Percentiles rank a stretch among this genome's conserved stretches.
phyloP scores from a whole-genome alignment of 2,888 invertebrate species.

The Callyntrura sp. region DNA sequence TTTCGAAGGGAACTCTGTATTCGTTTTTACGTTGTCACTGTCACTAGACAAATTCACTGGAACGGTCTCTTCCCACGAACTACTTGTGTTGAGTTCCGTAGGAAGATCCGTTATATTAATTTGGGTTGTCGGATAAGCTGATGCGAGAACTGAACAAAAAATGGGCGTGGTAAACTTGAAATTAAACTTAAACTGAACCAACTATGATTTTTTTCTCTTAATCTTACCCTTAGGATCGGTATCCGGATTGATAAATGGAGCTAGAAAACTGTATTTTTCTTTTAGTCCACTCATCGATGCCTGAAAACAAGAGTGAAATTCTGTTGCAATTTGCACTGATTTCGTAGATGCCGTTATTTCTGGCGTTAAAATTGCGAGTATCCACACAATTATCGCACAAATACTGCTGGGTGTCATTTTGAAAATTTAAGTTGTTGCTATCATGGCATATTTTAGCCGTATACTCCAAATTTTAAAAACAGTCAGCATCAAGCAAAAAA shows the following conservation, averaged over 20 bases:
- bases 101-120: neutral
- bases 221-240: neutral
- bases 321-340: neutral
- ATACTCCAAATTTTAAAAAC: no score
- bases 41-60: neutral
- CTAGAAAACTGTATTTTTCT: neutral
- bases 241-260: neutral
- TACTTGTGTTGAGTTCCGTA: neutral
- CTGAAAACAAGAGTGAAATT: conserved; percentile 20
- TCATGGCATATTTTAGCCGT: no score
- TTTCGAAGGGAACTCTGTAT: neutral
- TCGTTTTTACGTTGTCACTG: neutral
- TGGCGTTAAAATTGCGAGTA: neutral
- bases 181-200: neutral
- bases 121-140: neutral
- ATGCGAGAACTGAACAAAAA: neutral
- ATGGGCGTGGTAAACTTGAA: neutral
- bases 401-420: no score
- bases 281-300: neutral
- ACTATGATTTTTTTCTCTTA: neutral
- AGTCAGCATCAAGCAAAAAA: no score
- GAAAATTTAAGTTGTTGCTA: no score
- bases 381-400: neutral
- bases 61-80: neutral
- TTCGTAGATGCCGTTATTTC: neutral